Evolutionary conservation across 2,113 vertebrate species (phyloP).

Genomic region (Grantiella picta): DNA sequence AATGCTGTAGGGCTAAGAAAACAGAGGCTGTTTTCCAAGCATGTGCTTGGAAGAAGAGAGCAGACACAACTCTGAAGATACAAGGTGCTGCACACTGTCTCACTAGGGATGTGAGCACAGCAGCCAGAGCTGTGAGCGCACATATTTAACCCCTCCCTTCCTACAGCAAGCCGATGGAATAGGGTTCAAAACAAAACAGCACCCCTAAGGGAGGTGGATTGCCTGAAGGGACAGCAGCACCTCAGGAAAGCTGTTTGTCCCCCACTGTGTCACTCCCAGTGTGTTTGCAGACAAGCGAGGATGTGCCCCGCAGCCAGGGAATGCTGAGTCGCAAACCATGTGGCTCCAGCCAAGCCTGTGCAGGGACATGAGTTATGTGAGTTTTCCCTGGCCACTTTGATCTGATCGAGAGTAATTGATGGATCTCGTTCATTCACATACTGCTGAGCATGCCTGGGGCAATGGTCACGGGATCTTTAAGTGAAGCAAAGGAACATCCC

Average conservation of each 20-base stretch:
- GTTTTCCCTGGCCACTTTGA: conserved; percentile 33
- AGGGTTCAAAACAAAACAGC: not conserved
- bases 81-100: not conserved
- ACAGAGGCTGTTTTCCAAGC: not conserved
- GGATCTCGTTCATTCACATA: conserved; percentile 53
- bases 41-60: not conserved
- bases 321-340: accelerated
- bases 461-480: conserved; percentile 50
- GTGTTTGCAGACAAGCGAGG: not conserved
- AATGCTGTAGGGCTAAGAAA: not conserved
- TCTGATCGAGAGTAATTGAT: conserved; percentile 65
- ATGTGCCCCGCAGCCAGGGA: accelerated
- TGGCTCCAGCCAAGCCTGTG: not conserved
- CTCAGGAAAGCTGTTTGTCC: not conserved
- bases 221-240: not conserved
- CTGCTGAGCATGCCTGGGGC: conserved; percentile 52
- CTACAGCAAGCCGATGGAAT: accelerated
- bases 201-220: accelerated
- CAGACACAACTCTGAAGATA: not conserved
- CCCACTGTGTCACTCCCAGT: accelerated
- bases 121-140: not conserved
- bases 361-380: conserved; percentile 38
- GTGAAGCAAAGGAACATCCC: conserved; percentile 63
- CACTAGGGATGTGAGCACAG: not conserved
- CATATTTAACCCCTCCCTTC: not conserved